Evolutionary conservation across 2,888 invertebrate genomes (phyloP).

Genomic region (Protonemura montana): DNA sequence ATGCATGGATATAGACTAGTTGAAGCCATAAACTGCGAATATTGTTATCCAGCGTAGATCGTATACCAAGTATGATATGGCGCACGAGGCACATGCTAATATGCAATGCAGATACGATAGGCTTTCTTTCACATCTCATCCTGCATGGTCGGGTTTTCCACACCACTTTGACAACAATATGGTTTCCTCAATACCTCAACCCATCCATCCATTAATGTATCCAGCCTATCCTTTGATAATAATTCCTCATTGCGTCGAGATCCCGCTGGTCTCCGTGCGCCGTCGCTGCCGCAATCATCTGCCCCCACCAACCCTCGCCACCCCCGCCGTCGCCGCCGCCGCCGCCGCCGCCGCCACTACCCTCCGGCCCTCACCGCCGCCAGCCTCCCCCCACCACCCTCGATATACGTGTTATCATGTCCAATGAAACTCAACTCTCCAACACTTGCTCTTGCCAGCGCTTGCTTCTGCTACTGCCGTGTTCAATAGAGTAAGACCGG

Average conservation of each 20-base stretch:
- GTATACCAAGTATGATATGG: not conserved
- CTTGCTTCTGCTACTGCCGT: not conserved
- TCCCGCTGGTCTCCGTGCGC: not conserved
- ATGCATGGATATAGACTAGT: conserved; percentile 28
- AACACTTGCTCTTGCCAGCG: conserved; percentile 35
- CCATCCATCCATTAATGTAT: conserved; percentile 31
- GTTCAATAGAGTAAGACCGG: conserved; percentile 25
- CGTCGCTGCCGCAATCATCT: conserved; percentile 15
- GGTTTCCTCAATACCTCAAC: conserved; percentile 31
- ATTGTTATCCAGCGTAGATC: not conserved
- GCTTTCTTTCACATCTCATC: conserved; percentile 12
- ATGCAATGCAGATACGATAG: conserved; percentile 17
- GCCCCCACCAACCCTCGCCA: not conserved
- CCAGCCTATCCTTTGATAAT: conserved; percentile 32
- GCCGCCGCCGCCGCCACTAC: not conserved
- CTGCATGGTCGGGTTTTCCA: conserved; percentile 9
- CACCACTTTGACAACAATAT: conserved; percentile 36
- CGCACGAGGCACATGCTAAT: conserved; percentile 8
- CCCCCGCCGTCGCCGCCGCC: not conserved
- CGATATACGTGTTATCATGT: conserved; percentile 40
- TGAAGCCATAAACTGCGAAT: conserved; percentile 21
- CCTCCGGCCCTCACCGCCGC: not conserved
- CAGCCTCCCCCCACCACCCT: conserved; percentile 1
- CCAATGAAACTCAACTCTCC: conserved; percentile 40
- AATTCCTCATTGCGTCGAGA: not conserved